Evolutionary conservation across 92 coral and sea anemone species (phyloP), one percentile per base, ranked within the genome.

Genomic region (Zoanthus solanderi): DNA sequence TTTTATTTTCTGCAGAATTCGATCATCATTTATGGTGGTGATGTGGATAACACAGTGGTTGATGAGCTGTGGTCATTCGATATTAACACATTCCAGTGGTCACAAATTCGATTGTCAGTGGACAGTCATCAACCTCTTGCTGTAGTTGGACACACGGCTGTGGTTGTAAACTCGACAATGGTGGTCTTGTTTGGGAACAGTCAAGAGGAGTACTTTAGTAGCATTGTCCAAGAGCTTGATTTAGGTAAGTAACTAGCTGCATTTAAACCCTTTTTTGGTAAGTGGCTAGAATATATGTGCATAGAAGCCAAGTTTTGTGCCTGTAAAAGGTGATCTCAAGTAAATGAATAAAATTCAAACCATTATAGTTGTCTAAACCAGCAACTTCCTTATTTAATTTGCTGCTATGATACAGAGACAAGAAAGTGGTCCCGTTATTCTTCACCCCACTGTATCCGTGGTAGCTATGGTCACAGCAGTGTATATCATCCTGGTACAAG

Each of bases 121-220:
- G 86, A 85, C 57, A 88, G 93, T 48, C 86, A 92, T 52, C 79
- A 85, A 14, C 98, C 97, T 9, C 58, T 96, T 17, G 88, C 95
- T 12, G 97, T 96, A 1, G 94, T 93, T 67, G 99, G 99, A 71
- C 99, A 96, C 86, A 90, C 98, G 12, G 99, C 99, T 13, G 93
- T 95, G 1, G 67, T 93, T 15, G 98, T 93, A 4, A 46, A 44
- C 72, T 72, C 86, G 17, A 90, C 89, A 83, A 96, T 96, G 99
- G 76, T 95, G 52, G 94, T 95, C 75, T 71, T 96, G 65, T 96
- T 96, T 93, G 99, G 99, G 23, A 89, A 90, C 84, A 92, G 93
- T 67, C 78, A 84, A 29, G 75, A 85, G 71, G 90, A 92, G 31
- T 92, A 91, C 30, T 94, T 90, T 30, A 93, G 92, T 30, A 90